Percentiles rank a stretch among this genome's conserved stretches.
phyloP scores from a whole-genome alignment of 2,113 vertebrate genomes.

The Heliornis fulica region DNA sequence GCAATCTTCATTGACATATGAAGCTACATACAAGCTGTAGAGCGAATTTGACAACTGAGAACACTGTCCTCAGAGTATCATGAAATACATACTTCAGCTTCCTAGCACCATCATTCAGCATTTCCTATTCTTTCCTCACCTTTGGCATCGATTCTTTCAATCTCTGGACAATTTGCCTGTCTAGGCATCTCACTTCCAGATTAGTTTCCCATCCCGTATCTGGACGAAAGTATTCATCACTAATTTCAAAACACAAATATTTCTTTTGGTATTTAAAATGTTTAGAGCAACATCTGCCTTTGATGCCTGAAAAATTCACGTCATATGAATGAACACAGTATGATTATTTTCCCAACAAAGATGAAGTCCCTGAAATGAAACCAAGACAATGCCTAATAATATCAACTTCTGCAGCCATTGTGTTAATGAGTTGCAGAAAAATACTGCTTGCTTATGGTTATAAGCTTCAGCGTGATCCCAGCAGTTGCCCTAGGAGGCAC shows the following conservation, averaged over 20 bases:
- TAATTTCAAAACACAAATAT: background rate
- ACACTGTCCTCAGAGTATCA: background rate
- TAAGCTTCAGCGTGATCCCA: background rate
- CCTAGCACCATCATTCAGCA: background rate
- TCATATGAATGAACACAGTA: background rate
- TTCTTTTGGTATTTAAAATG: background rate
- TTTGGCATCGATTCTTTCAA: background rate
- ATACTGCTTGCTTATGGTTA: background rate
- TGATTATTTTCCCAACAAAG: background rate
- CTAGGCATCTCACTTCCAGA: background rate
- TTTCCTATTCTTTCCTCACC: background rate
- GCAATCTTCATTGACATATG: background rate
- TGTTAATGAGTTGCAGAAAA: background rate
- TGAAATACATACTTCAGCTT: background rate
- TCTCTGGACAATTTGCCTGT: background rate
- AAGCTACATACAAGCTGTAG: background rate
- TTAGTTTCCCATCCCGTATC: background rate
- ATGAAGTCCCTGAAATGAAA: background rate
- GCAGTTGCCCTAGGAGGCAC: background rate
- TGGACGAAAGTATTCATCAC: background rate
- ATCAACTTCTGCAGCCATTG: background rate
- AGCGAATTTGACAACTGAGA: background rate
- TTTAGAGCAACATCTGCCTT: background rate
- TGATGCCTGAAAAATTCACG: background rate
- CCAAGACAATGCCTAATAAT: background rate